Conservation (phyloP, 2,797 vertebrate species). For the Geotria australis region DNA sequence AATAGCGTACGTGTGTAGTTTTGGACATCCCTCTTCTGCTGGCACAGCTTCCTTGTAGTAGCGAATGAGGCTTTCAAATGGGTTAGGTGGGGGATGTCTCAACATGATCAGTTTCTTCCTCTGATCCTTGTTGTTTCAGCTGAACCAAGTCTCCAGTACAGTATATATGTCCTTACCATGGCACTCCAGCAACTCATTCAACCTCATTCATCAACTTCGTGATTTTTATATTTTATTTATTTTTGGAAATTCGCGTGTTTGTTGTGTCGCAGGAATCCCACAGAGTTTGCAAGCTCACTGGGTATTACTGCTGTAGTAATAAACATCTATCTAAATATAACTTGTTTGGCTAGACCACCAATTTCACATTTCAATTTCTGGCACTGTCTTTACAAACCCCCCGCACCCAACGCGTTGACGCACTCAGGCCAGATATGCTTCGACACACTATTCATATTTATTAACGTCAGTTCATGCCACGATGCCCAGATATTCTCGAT, state of each 20-base stretch:
- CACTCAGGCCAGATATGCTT: background rate
- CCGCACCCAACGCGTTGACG: background rate
- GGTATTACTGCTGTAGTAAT: too few species aligned
- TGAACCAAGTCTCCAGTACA: background rate
- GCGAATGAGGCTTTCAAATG: too few species aligned
- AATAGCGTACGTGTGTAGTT: too few species aligned
- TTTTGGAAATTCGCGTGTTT: too few species aligned
- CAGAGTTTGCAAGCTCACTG: too few species aligned
- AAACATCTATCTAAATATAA: too few species aligned
- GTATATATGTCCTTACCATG: rapidly evolving
- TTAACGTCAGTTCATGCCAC: background rate
- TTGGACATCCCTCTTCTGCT: too few species aligned
- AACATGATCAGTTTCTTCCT: background rate
- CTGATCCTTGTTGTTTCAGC: background rate
- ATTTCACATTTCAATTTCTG: background rate
- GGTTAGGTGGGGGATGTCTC: too few species aligned
- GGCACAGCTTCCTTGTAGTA: too few species aligned
- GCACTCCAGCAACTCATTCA: background rate
- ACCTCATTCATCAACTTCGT: background rate
- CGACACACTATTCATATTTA: background rate
- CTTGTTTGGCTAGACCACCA: rapidly evolving
- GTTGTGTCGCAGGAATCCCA: too few species aligned
- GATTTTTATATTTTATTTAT: background rate
- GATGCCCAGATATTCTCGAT: background rate
- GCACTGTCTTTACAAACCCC: background rate